Base-by-base conservation (phyloP, 2,797 vertebrate genomes). In the Diceros bicornis region DNA sequence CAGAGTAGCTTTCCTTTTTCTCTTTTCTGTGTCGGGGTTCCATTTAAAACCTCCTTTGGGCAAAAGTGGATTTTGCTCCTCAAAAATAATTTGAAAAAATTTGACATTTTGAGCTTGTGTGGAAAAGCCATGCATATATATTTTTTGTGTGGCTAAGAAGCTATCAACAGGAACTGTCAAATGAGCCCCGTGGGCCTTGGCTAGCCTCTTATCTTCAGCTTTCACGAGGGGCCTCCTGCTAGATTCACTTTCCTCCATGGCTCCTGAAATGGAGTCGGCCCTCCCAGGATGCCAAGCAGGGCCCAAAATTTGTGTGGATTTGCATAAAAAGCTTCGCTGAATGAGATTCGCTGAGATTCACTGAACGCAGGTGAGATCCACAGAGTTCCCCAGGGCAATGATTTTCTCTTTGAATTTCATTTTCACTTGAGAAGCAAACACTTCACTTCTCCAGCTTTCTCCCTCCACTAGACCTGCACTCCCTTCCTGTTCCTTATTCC, bases 291-390 rank as follows among this genome's bases (percentile, higher is more conserved):
- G 96, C 97, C 98, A 96, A 97, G 98, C 97, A 97, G 94, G 97
- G 83, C 92, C 7, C 52, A 97, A 97, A 98, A 98, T 98, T 98
- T 98, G 98, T 98, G 98, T 98, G 97, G 91, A 98, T 98, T 98
- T 98, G 98, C 98, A 98, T 98, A 97, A 98, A 98, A 98, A 97
- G 94, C 98, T 7, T 4, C 90, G 79, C 94, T 97, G 97, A 98
- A 97, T 97, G 98, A 97, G 96, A 98, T 0, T 3, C 95, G 97
- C 94, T 98, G 97, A 98, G 96, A 98, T 0, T 3, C 95, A 98
- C 94, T 98, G 97, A 98, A 98, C 97, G 93, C 95, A 97, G 78
- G 98, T 98, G 97, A 97, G 92, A 96, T 85, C 96, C 96, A 92
- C 81, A 16, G 96, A 64, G 90, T 95, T 96, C 98, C 98, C 95